A percentile compares a stretch with the other conserved stretches of the same genome.
phyloP scores from a whole-genome alignment of 2,888 invertebrate genomes.

The Dendrolimus pini region DNA sequence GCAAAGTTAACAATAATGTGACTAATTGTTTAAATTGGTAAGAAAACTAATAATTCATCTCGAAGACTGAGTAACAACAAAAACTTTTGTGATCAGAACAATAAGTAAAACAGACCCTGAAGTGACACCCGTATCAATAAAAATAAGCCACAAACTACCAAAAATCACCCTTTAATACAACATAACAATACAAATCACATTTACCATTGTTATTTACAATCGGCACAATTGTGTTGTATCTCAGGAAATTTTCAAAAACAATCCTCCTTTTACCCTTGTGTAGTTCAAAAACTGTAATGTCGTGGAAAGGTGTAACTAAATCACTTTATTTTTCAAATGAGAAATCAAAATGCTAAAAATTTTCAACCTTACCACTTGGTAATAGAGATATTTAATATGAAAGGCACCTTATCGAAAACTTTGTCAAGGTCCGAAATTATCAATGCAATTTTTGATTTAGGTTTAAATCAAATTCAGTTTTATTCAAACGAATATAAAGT shows the following conservation, averaged over 20 bases:
- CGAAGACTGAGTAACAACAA: not conserved
- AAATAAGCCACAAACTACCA: conserved; percentile 46
- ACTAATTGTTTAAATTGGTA: too few species aligned
- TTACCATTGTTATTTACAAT: conserved; percentile 42
- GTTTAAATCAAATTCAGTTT: conserved; percentile 6
- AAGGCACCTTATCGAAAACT: conserved; percentile 3
- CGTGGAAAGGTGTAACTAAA: conserved; percentile 41
- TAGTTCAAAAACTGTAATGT: conserved; percentile 50
- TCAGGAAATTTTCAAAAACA: conserved; percentile 53
- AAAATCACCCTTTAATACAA: conserved; percentile 50
- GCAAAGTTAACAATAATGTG: too few species aligned
- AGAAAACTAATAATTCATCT: too few species aligned
- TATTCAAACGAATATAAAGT: conserved; percentile 15
- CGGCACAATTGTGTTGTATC: conserved; percentile 44
- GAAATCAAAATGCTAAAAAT: not conserved
- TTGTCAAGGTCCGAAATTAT: conserved; percentile 15
- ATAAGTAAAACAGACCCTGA: conserved; percentile 22
- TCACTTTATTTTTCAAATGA: conserved; percentile 2
- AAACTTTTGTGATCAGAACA: not conserved
- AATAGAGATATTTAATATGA: conserved; percentile 6
- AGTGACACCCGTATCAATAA: conserved; percentile 43
- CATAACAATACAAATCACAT: conserved; percentile 41
- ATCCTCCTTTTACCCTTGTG: conserved; percentile 41
- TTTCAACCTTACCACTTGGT: conserved; percentile 14
- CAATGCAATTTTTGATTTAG: conserved; percentile 8